Evolutionary conservation across 2,888 invertebrate genomes (phyloP), one percentile per base, ranked within the genome.

Genomic region (Aquatica leii): DNA sequence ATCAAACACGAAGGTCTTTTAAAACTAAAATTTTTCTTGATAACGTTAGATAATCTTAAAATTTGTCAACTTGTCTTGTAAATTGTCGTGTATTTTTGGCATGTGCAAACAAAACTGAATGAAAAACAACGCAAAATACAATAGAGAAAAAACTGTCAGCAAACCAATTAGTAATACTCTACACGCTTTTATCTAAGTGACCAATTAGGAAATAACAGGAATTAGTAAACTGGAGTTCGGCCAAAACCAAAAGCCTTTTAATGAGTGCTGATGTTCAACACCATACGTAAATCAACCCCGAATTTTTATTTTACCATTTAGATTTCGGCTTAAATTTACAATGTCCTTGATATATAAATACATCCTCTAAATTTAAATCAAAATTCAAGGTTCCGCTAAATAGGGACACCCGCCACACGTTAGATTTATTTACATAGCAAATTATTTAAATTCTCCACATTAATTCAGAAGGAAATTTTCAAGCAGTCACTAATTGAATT

Each of bases 171-270:
- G 41, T 14, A 40, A 21, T 21, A 21, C 31, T 17, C 31, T 12
- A 17, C 2, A 40, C 17, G 18, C 52, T 53, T 59, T 46, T 52
- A 48, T 48, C 48, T 20, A 59, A 48, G 37, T 17, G 49, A 37
- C 59, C 53, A 54, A 59, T 59, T 59, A 59, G 59, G 46, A 48
- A 59, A 59, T 59, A 59, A 53, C 59, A 35, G n/a, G 46, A 53
- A 59, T 59, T 59, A 61, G 61, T 43, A 61, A 61, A 61, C 55
- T 61, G 50, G 61, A 61, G n/a, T 48, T 24, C 18, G 34, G 61
- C 55, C 52, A 57, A 40, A 51, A 50, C 62, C 58, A 43, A 34
- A 40, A 56, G 50, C 31, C 51, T 62, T 62, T 62, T 56, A 57
- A 62, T 62, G 62, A 57, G 37, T 56, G 50, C 57, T 56, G 24